Conservation (phyloP, 2,113 vertebrate genomes). For the Meleagris gallopavo region DNA sequence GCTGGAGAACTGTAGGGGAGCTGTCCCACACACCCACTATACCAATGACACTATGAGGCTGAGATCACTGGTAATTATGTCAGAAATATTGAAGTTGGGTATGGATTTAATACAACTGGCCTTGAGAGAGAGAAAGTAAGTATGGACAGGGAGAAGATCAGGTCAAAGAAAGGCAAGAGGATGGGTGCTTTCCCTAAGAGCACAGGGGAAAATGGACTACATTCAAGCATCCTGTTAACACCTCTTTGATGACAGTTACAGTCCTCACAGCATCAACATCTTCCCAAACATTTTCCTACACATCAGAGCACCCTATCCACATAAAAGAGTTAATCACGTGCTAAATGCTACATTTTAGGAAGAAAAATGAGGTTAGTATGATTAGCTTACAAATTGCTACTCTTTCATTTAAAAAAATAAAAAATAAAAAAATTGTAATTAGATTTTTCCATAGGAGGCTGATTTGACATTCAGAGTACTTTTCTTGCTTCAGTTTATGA, state of each 20-base stretch:
- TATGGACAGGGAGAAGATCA: not conserved
- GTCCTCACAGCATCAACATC: not conserved
- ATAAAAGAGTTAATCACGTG: not conserved
- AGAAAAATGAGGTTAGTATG: not conserved
- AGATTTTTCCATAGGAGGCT: not conserved
- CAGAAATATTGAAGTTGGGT: not conserved
- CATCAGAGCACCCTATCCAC: not conserved
- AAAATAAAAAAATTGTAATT: not conserved
- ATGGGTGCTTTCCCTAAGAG: not conserved
- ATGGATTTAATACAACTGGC: not conserved
- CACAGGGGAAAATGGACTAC: rapidly evolving
- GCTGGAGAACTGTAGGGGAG: not conserved
- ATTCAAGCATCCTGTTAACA: not conserved
- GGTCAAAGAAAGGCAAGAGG: not conserved
- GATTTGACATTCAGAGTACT: not conserved
- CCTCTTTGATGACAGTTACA: not conserved
- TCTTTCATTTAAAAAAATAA: not conserved
- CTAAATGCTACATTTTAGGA: not conserved
- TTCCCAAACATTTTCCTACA: not conserved
- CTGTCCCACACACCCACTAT: not conserved
- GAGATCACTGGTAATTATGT: not conserved
- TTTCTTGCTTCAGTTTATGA: not conserved
- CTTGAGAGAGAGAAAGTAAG: rapidly evolving
- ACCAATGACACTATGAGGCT: not conserved
- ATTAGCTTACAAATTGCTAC: not conserved